These are phyloP conservation scores for Diarsia mendica DNA, from an alignment of 2,888 invertebrate species.

Conservation along the genomic window DNA sequence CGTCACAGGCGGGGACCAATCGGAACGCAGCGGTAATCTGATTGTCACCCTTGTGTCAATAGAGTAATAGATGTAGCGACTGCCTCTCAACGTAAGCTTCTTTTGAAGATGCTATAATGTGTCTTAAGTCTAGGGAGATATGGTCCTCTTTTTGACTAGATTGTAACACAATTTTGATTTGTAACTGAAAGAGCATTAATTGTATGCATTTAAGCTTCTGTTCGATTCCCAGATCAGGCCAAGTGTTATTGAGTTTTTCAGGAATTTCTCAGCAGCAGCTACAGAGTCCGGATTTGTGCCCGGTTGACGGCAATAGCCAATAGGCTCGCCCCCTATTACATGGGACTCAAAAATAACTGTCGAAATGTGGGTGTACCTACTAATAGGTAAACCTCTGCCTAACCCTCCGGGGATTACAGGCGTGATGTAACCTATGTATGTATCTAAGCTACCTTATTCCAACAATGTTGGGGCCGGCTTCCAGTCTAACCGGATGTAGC, in stretches of 20 bases:
- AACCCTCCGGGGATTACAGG: too few relatives aligned
- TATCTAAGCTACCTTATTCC: not conserved
- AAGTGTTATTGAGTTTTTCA: too few relatives aligned
- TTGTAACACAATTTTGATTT: not conserved
- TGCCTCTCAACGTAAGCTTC: conserved; percentile 20
- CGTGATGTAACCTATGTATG: too few relatives aligned
- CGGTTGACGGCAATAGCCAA: too few relatives aligned
- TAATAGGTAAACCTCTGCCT: too few relatives aligned
- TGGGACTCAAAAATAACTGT: too few relatives aligned
- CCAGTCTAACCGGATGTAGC: not conserved
- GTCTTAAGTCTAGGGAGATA: conserved; percentile 37
- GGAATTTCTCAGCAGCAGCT: too few relatives aligned
- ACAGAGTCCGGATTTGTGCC: too few relatives aligned
- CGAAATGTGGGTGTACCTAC: too few relatives aligned
- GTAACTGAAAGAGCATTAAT: not conserved
- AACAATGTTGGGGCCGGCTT: not conserved
- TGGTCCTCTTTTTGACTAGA: not conserved
- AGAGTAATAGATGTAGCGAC: conserved; percentile 56
- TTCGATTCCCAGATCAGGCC: too few relatives aligned
- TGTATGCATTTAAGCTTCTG: too few relatives aligned
- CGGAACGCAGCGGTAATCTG: conserved; percentile 74
- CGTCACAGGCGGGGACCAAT: conserved; percentile 83
- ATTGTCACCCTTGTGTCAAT: conserved; percentile 81
- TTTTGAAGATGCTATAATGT: conserved; percentile 26
- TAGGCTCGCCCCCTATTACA: too few relatives aligned